Evolutionary conservation across 2,113 vertebrate species (phyloP), one percentile per base, ranked within the genome.

Genomic region (Bombycilla garrulus): DNA sequence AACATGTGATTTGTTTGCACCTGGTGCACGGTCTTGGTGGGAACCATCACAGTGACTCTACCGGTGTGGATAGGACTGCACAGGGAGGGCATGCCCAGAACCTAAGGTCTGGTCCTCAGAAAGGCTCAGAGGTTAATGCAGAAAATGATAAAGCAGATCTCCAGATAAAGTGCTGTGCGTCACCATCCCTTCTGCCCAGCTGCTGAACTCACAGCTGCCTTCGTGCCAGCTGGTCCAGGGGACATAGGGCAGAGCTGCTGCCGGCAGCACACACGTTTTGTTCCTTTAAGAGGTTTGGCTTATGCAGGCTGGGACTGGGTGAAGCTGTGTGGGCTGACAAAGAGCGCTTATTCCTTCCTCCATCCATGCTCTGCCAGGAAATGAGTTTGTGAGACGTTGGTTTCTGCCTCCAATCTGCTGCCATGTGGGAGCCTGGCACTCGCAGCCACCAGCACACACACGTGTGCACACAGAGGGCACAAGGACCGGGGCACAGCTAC

Each of bases 211-310:
- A 60, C 93, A 93, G 81, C 91, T 97, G 95, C 86, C 82, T 81
- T 92, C 2, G 0, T 40, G 29, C 93, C 95, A 96, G 96, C 95
- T 96, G 94, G 48, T 64, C 79, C 86, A 67, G 77, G 15, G 51
- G 50, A 60, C 67, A 71, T 15, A 69, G 38, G 50, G 86, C 92
- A 93, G 94, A 76, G 83, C 76, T 53, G 62, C 92, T 78, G 81
- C 70, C 0, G 10, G 58, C 22, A 8, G 60, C 69, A 35, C 67
- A 48, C 71, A 17, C 33, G 10, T 53, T 78, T 71, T 86, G 84
- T 96, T 94, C 88, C 88, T 97, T 77, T 96, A 86, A 96, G 92
- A 70, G 90, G 51, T 86, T 77, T 77, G 73, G 76, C 67, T 96
- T 88, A 73, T 81, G 54, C 76, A 31, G 40, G 22, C 84, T 73